These are phyloP conservation scores for Nomada goodeniana DNA, from an alignment of 2,888 invertebrate genomes.

Conservation along the genomic window DNA sequence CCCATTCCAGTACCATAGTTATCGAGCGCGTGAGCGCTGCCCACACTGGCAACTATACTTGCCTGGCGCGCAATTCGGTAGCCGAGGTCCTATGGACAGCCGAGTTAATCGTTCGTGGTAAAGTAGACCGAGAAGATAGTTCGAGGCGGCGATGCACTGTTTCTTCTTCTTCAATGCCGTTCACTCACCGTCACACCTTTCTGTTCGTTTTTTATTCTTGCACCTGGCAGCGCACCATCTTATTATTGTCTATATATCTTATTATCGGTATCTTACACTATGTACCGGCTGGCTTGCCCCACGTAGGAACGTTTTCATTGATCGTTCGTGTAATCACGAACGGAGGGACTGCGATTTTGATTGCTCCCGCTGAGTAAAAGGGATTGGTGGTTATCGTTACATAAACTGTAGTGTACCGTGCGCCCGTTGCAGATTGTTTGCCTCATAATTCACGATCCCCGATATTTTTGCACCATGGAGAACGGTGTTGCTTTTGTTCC, in stretches of 20 bases:
- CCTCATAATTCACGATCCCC: no score
- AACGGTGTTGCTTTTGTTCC: no score
- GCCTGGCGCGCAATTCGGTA: slow-evolving; percentile 94
- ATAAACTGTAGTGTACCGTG: no score
- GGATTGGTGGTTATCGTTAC: no score
- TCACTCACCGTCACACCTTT: slow-evolving; percentile 31
- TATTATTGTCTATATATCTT: slow-evolving; percentile 36
- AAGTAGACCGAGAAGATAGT: slow-evolving; percentile 68
- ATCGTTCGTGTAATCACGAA: no score
- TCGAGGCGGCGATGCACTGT: slow-evolving; percentile 21
- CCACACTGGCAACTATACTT: slow-evolving; percentile 96
- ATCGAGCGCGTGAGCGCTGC: slow-evolving; percentile 94
- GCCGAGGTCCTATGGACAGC: slow-evolving; percentile 85
- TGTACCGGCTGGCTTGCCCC: not conserved
- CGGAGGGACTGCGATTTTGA: no score
- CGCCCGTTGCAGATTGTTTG: no score
- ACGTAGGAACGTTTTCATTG: no score
- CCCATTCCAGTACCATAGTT: slow-evolving; percentile 93
- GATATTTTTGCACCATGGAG: no score
- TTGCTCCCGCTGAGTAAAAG: no score
- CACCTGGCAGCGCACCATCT: slow-evolving; percentile 64
- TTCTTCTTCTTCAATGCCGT: slow-evolving; percentile 32
- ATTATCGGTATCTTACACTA: slow-evolving; percentile 22
- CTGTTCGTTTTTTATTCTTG: slow-evolving; percentile 44
- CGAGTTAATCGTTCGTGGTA: slow-evolving; percentile 85